Conservation (phyloP, 2,888 invertebrate species). For the Ecdyonurus torrentis region DNA sequence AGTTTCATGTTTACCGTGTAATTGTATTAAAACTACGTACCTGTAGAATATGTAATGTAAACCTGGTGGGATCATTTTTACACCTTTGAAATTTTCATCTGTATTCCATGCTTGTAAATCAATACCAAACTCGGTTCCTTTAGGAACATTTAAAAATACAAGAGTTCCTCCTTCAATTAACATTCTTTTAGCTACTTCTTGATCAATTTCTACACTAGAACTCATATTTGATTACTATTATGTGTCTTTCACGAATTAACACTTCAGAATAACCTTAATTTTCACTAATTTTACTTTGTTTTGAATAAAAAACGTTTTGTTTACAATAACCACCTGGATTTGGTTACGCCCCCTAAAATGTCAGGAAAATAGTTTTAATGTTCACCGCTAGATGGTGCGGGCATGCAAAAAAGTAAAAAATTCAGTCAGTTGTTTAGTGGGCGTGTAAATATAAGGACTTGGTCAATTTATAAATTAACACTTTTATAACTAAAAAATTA, state of each 20-base stretch:
- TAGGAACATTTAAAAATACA: slow-evolving; percentile 70
- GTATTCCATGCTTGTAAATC: slow-evolving; percentile 83
- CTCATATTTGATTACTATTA: too few relatives aligned
- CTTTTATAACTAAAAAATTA: background rate
- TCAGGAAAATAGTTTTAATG: background rate
- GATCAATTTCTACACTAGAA: slow-evolving; percentile 40
- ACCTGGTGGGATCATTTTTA: slow-evolving; percentile 98
- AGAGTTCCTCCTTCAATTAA: slow-evolving; percentile 69
- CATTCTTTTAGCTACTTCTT: slow-evolving; percentile 53
- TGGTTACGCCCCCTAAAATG: background rate
- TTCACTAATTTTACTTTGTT: too few relatives aligned
- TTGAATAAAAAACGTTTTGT: too few relatives aligned
- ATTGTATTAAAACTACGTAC: slow-evolving; percentile 26
- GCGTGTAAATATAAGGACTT: background rate
- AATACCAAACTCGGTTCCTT: slow-evolving; percentile 91
- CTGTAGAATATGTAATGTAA: slow-evolving; percentile 86
- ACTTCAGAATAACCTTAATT: too few relatives aligned
- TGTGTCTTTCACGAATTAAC: too few relatives aligned
- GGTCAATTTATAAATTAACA: background rate
- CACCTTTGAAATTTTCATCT: slow-evolving; percentile 79
- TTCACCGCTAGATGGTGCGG: background rate
- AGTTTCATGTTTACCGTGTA: background rate
- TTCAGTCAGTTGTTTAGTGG: background rate
- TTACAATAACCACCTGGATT: background rate
- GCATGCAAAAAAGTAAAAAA: background rate